These are phyloP conservation scores for Sericinus montela DNA, from an alignment of 2,888 invertebrate species.

Conservation along the genomic window DNA sequence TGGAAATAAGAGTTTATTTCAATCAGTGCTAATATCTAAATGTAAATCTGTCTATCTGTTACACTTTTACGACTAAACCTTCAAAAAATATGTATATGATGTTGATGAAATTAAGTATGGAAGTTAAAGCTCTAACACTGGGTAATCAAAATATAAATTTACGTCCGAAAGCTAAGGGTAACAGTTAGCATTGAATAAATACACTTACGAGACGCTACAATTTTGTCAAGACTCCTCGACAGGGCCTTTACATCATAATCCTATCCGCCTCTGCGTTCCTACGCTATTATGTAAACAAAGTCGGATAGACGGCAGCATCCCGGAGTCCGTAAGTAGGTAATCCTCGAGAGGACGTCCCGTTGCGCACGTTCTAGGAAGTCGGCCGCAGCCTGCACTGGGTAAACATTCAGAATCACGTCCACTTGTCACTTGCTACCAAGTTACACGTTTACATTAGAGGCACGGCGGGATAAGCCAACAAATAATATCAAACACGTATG, in stretches of 20 bases:
- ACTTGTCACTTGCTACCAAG: conserved; percentile 67
- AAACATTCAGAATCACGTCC: conserved; percentile 73
- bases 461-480: neutral
- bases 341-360: conserved; percentile 27
- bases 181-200: too few species aligned
- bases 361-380: conserved; percentile 48
- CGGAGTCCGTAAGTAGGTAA: conserved; percentile 22
- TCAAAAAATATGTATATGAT: too few species aligned
- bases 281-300: conserved; percentile 7
- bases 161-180: too few species aligned
- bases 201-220: neutral
- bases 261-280: neutral
- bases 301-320: conserved; percentile 1
- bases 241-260: neutral
- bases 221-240: neutral
- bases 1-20: too few species aligned
- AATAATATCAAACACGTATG: too few species aligned
- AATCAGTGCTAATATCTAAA: too few species aligned
- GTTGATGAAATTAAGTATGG: too few species aligned
- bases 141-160: too few species aligned
- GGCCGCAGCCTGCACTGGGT: conserved; percentile 29
- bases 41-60: too few species aligned
- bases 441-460: conserved; percentile 67
- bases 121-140: too few species aligned
- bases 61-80: too few species aligned